phyloP scores from a whole-genome alignment of 2,113 vertebrate genomes.

The Tetrao urogallus region DNA sequence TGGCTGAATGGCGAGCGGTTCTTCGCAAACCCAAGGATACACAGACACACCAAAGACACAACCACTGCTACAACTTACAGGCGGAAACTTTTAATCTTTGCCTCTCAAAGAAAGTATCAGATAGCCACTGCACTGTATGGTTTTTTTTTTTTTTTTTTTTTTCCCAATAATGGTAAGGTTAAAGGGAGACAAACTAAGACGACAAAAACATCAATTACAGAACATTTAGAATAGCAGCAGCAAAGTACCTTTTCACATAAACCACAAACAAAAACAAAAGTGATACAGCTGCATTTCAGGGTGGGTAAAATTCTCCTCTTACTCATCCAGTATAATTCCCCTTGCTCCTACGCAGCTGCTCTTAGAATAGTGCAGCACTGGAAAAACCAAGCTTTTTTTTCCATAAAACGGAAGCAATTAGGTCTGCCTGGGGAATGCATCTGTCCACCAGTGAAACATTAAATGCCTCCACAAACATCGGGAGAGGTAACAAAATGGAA shows the following conservation, averaged over 20 bases:
- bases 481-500: not conserved
- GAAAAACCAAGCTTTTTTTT: not conserved
- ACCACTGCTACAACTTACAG: not conserved
- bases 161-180: not conserved
- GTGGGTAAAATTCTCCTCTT: constrained; percentile 40
- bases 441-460: not conserved
- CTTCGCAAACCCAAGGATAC: not conserved
- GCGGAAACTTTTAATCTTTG: not conserved
- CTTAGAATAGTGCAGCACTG: not conserved
- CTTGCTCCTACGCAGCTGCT: not conserved
- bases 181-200: not conserved
- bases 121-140: not conserved
- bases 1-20: not conserved
- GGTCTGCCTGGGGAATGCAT: constrained; percentile 9
- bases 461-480: not conserved
- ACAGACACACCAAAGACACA: not conserved
- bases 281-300: constrained; percentile 14
- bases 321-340: not conserved
- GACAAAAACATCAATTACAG: constrained; percentile 21
- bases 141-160: no score
- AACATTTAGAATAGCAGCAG: constrained; percentile 39
- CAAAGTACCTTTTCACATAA: constrained; percentile 37
- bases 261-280: constrained; percentile 28
- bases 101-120: not conserved
- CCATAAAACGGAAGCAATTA: constrained; percentile 27